Evolutionary conservation across 2,797 vertebrate species (phyloP), one percentile per base, ranked within the genome.

Genomic region (Paratrypauchen microcephalus): DNA sequence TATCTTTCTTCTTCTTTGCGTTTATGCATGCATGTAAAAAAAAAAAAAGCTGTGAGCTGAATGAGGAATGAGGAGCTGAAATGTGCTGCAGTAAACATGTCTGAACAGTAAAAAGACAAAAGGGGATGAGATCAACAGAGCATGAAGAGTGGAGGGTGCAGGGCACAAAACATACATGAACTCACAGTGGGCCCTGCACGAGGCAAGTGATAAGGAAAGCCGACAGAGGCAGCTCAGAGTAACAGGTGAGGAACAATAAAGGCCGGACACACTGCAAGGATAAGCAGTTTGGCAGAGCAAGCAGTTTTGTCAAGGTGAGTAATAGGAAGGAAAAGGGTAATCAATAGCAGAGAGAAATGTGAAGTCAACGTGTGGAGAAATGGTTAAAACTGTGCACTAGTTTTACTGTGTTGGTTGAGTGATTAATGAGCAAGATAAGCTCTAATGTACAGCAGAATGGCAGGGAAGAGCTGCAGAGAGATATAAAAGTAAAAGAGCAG

Each of bases 221-320:
- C 1, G 19, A 74, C 2, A 36, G 41, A 58, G 23, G 72, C 60
- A 61, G 72, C 70, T 56, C 57, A 60, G 71, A 60, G 72, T 75
- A 78, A 83, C 78, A 83, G 81, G 87, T 86, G 66, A 72, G 48
- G 66, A 45, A 74, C 65, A 66, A 28, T 36, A 24, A 66, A 76
- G 69, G 72, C 67, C 47, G 2, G 41, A 62, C 75, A 61, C 54
- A 65, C 60, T 58, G 54, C 18, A 54, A 61, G 69, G 72, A 66
- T 79, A 78, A 80, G 72, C 9, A 54, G 76, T 74, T 75, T 62
- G 69, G 77, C 70, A 56, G 66, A 72, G 85, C 74, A 66, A 71
- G 80, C 76, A 59, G 71, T 87, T 87, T 86, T 78, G 76, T 80
- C 59, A 73, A 78, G 70, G 74, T 83, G 85, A 90, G 55, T 66